A percentile compares a stretch with the other conserved stretches of the same genome.
Evolutionary conservation across 2,888 invertebrate species (phyloP).

Genomic region (Ophion ventricosus): DNA sequence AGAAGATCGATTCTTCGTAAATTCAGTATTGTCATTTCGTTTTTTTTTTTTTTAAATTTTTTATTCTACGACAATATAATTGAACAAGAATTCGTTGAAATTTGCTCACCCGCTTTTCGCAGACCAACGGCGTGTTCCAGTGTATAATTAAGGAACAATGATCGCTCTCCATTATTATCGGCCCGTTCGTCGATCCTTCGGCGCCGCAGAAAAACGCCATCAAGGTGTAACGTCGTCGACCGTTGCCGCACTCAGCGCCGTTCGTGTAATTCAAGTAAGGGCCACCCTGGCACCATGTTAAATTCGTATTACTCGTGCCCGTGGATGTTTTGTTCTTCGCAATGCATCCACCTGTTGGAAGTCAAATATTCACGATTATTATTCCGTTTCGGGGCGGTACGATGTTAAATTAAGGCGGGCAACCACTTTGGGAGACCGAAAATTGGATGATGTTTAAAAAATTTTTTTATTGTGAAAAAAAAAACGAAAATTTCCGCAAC

Average conservation of each 20-base stretch:
- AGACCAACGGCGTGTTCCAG: conserved; percentile 75
- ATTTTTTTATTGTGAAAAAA: no score
- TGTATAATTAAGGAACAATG: conserved; percentile 75
- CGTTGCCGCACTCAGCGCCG: conserved; percentile 73
- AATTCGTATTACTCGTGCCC: conserved; percentile 75
- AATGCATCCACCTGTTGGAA: conserved; percentile 74
- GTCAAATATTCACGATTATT: conserved; percentile 1
- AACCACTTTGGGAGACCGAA: no score
- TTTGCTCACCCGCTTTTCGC: conserved; percentile 69
- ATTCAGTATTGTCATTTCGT: no score
- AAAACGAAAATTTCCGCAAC: no score
- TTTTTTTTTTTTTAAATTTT: no score
- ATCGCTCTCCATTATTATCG: conserved; percentile 72
- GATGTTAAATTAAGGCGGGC: not conserved
- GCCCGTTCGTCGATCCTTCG: conserved; percentile 66
- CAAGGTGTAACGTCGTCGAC: conserved; percentile 72
- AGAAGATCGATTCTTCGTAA: conserved; percentile 22
- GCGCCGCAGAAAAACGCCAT: conserved; percentile 76
- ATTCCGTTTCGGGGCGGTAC: not conserved
- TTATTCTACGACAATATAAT: not conserved
- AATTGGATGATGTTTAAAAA: no score
- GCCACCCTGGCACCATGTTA: conserved; percentile 77
- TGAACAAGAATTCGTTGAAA: not conserved
- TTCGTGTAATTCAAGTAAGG: conserved; percentile 80
- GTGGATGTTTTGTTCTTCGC: conserved; percentile 69